Evolutionary conservation across 2,113 vertebrate genomes (phyloP).

Genomic region (Hippoglossus stenolepis): DNA sequence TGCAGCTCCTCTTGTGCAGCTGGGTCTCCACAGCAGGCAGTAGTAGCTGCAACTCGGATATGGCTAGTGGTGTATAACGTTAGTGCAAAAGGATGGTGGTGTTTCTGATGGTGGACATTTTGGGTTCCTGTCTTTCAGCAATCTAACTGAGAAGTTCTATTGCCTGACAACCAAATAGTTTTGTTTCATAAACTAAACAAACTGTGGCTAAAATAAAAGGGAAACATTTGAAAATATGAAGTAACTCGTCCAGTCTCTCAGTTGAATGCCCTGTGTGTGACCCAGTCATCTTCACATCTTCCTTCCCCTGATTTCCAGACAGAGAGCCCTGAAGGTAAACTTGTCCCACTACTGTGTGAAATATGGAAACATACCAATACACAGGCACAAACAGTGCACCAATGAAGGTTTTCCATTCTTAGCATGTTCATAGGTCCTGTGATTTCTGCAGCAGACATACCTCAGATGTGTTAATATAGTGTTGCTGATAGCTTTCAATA

Average conservation of each 20-base stretch:
- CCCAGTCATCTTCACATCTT: background rate
- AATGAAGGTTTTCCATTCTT: background rate
- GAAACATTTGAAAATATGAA: background rate
- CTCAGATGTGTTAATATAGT: too few species aligned
- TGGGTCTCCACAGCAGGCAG: too few species aligned
- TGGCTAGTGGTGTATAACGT: too few species aligned
- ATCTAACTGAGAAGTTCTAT: too few species aligned
- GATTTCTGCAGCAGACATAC: background rate
- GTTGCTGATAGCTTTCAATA: too few species aligned
- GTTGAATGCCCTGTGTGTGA: background rate
- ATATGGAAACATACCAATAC: constrained; percentile 2
- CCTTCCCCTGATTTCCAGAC: background rate
- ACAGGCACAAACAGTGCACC: background rate
- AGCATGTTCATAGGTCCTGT: background rate
- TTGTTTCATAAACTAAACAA: background rate
- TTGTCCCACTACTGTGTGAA: background rate
- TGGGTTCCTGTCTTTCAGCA: too few species aligned
- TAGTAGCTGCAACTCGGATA: too few species aligned
- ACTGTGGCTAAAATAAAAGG: background rate
- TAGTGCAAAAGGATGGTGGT: too few species aligned
- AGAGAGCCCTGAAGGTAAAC: background rate
- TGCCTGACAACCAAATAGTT: too few species aligned
- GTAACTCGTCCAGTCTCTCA: background rate
- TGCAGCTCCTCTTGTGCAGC: too few species aligned
- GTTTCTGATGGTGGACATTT: too few species aligned